A percentile compares a stretch with the other conserved stretches of the same genome.
phyloP scores from a whole-genome alignment of 2,888 invertebrate species.

The Icerya purchasi region DNA sequence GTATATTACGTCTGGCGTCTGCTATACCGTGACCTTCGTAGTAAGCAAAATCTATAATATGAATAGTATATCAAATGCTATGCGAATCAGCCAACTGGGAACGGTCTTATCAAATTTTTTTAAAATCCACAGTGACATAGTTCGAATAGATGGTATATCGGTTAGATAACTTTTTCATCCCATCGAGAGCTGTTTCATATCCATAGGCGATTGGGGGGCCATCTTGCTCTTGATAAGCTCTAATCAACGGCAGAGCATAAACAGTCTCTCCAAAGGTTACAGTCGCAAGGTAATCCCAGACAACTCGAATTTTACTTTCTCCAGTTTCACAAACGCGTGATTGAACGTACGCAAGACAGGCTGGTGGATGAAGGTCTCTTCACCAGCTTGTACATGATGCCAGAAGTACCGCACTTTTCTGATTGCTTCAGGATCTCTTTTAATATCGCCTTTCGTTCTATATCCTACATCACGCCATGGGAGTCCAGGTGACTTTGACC shows the following conservation, averaged over 20 bases:
- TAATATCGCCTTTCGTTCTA: neutral
- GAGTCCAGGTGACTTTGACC: neutral
- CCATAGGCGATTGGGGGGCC: too few species aligned
- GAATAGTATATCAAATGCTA: slow-evolving; percentile 2
- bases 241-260: too few species aligned
- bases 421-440: neutral
- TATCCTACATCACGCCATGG: neutral
- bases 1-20: neutral
- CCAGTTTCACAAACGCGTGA: neutral
- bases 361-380: neutral
- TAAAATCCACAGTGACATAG: too few species aligned
- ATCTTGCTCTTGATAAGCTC: too few species aligned
- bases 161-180: too few species aligned
- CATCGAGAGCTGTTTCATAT: too few species aligned
- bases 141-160: too few species aligned
- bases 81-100: slow-evolving; percentile 11
- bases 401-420: neutral
- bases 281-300: too few species aligned
- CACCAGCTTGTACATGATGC: neutral
- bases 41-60: slow-evolving; percentile 2
- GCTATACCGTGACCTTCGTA: slow-evolving; percentile 12
- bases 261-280: too few species aligned
- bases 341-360: neutral
- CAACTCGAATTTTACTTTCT: too few species aligned
- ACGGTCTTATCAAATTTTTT: slow-evolving; percentile 13